phyloP scores from a whole-genome alignment of 1,140 invertebrate genomes.

The Drosophila simulans region DNA sequence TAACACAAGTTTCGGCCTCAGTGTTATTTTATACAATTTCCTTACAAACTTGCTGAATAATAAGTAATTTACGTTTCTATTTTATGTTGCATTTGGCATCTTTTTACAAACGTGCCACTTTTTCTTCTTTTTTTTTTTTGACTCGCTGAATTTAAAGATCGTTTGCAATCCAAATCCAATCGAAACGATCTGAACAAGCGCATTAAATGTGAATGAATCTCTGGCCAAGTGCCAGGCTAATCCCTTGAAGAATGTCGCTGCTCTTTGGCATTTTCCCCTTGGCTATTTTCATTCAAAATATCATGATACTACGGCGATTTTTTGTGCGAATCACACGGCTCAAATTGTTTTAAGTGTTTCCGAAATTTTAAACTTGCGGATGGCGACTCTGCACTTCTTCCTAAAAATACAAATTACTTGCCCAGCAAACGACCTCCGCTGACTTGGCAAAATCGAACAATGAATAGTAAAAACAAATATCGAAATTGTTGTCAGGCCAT shows the following conservation, averaged over 20 bases:
- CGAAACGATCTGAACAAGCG: constrained; percentile 11
- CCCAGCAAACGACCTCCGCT: constrained; percentile 18
- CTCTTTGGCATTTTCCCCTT: constrained; percentile 58
- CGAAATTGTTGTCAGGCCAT: constrained; percentile 14
- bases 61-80: no score
- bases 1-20: no score
- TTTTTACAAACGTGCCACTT: constrained; percentile 9
- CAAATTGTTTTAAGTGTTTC: constrained; percentile 24
- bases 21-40: no score
- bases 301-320: constrained; percentile 2
- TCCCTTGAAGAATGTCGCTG: constrained; percentile 45
- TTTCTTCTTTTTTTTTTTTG: not conserved
- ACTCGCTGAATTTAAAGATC: constrained; percentile 16
- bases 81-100: constrained; percentile 6
- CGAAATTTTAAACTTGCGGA: constrained; percentile 55
- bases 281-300: constrained; percentile 47
- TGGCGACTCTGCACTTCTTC: constrained; percentile 9
- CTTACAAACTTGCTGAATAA: not conserved
- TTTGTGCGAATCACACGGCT: constrained; percentile 15
- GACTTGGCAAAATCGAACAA: constrained; percentile 28
- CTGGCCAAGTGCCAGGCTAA: constrained; percentile 37
- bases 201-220: constrained; percentile 15
- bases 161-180: constrained; percentile 7
- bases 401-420: constrained; percentile 24
- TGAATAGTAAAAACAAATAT: constrained; percentile 20